These are phyloP conservation scores for Cryptoprocta ferox DNA, from an alignment of 2,797 vertebrate genomes.

Conservation along the genomic window DNA sequence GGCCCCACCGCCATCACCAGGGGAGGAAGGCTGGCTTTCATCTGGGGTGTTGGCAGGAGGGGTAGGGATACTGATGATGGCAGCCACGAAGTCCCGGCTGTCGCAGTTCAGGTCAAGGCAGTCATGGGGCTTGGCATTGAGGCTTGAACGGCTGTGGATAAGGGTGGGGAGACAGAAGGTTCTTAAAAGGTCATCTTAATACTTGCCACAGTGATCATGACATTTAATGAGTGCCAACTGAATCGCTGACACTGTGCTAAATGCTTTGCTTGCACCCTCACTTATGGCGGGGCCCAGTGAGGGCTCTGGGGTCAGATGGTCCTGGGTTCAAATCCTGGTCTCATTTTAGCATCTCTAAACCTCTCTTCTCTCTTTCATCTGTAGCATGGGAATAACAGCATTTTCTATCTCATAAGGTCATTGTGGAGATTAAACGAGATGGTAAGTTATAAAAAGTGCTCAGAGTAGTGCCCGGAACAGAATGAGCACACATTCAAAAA, in stretches of 20 bases:
- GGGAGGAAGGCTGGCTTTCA: slow-evolving; percentile 91
- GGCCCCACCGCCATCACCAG: slow-evolving; percentile 71
- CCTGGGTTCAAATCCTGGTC: neutral
- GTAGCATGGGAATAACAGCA: neutral
- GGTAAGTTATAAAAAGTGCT: slow-evolving; percentile 42
- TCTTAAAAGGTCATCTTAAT: slow-evolving; percentile 59
- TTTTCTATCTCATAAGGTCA: neutral
- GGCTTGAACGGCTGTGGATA: slow-evolving; percentile 91
- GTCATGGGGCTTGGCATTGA: slow-evolving; percentile 91
- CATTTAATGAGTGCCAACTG: slow-evolving; percentile 1
- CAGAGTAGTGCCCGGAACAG: neutral
- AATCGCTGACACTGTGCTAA: neutral
- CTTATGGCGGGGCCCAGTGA: neutral
- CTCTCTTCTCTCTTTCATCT: slow-evolving; percentile 26
- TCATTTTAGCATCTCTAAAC: slow-evolving; percentile 2
- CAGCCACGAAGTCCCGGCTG: slow-evolving; percentile 91
- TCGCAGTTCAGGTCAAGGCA: slow-evolving; percentile 93
- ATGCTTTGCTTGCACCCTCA: neutral
- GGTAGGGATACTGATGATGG: slow-evolving; percentile 96
- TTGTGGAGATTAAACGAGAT: slow-evolving; percentile 15
- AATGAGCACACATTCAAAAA: neutral
- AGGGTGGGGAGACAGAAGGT: slow-evolving; percentile 27
- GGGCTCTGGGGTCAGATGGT: neutral
- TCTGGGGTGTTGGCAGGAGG: slow-evolving; percentile 94
- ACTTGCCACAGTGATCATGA: neutral